Evolutionary conservation across 2,888 invertebrate species (phyloP).

Genomic region (Hemicrepidius hirtus): DNA sequence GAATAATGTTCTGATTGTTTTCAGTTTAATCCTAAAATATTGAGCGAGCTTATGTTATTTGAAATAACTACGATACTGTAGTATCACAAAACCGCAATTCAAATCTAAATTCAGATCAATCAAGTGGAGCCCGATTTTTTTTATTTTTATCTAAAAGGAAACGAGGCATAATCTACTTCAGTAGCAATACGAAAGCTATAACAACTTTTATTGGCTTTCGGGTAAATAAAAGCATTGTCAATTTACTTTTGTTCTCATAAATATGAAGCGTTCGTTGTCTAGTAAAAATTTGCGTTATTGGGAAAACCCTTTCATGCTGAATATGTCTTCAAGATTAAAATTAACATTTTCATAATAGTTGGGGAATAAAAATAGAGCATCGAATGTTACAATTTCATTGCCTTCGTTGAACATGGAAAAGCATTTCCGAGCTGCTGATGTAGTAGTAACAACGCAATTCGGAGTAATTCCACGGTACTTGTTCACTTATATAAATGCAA

Average conservation of each 20-base stretch:
- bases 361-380: neutral
- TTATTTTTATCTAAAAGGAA: constrained; percentile 40
- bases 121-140: constrained; percentile 27
- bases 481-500: constrained; percentile 54
- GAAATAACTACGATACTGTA: neutral
- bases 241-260: constrained; percentile 49
- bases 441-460: constrained; percentile 17
- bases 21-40: too few relatives aligned
- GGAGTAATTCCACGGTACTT: constrained; percentile 44
- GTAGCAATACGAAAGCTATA: constrained; percentile 46
- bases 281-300: constrained; percentile 41
- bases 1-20: too few relatives aligned
- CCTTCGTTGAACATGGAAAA: neutral
- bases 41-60: too few relatives aligned
- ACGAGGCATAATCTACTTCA: constrained; percentile 43
- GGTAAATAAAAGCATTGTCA: constrained; percentile 49
- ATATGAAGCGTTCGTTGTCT: constrained; percentile 42
- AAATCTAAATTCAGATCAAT: constrained; percentile 26
- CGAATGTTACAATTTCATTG: neutral
- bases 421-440: neutral
- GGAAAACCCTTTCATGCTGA: neutral
- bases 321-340: too few relatives aligned
- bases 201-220: constrained; percentile 49
- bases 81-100: constrained; percentile 15
- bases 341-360: too few relatives aligned